Evolutionary conservation across 92 coral and sea anemone species (phyloP).

Genomic region (Pocillopora grandis): DNA sequence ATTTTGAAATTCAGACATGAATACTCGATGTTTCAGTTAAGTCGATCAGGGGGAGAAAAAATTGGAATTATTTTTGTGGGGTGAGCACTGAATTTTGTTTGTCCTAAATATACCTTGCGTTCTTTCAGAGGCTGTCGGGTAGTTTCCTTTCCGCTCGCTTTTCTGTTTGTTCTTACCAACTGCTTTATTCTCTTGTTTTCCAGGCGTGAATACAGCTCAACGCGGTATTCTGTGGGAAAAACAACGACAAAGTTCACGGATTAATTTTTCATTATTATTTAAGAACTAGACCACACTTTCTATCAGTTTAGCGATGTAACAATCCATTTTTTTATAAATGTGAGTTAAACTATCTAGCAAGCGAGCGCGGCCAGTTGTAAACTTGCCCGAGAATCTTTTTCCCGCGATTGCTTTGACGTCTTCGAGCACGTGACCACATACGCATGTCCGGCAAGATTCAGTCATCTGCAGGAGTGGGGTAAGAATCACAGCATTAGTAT

Average conservation of each 20-base stretch:
- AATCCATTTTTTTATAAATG: too few relatives aligned
- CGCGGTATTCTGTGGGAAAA: conserved; percentile 46
- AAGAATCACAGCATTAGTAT: conserved; percentile 4
- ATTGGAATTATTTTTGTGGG: too few relatives aligned
- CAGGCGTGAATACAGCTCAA: conserved; percentile 39
- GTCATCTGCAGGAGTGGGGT: conserved; percentile 38
- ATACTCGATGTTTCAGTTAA: too few relatives aligned
- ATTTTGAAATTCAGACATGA: too few relatives aligned
- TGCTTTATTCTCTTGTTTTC: conserved; percentile 29
- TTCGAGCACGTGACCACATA: conserved; percentile 70
- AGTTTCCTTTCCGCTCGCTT: background rate
- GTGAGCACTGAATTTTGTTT: too few relatives aligned
- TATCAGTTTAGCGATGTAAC: too few relatives aligned
- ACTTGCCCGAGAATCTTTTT: conserved; percentile 63
- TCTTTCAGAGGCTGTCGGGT: background rate
- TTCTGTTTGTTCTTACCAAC: conserved; percentile 5
- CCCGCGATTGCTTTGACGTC: conserved; percentile 62
- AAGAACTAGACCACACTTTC: too few relatives aligned
- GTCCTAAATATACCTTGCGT: background rate
- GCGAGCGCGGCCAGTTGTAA: too few relatives aligned
- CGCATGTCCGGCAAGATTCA: conserved; percentile 57
- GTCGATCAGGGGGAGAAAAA: too few relatives aligned
- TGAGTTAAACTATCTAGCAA: too few relatives aligned
- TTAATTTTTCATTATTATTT: too few relatives aligned
- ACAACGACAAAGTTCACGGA: too few relatives aligned